These are phyloP conservation scores for Blastomussa wellsi DNA, from an alignment of 92 coral and sea anemone genomes.

Conservation along the genomic window DNA sequence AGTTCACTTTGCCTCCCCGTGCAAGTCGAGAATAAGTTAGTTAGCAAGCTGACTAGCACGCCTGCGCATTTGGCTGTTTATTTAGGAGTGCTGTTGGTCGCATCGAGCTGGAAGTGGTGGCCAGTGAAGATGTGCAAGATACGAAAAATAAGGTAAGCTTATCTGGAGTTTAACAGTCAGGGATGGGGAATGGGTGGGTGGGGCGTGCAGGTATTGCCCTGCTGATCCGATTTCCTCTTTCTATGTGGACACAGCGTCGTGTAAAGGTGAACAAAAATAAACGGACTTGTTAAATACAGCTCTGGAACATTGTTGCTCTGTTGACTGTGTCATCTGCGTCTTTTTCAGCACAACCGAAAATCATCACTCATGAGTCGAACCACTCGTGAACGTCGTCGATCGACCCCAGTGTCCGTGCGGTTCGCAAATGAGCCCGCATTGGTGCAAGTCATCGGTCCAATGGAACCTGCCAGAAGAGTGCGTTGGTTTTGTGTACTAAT, in stretches of 20 bases:
- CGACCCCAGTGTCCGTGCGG: constrained; percentile 91
- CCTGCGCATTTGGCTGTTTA: not conserved
- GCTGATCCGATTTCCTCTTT: too few species aligned
- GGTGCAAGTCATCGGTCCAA: constrained; percentile 94
- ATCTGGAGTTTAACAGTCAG: not conserved
- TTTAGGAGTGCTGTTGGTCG: constrained; percentile 61
- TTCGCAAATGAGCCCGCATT: constrained; percentile 89
- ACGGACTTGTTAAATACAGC: too few species aligned
- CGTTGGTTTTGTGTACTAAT: not conserved
- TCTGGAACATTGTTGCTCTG: not conserved
- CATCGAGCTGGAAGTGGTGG: constrained; percentile 82
- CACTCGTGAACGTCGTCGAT: constrained; percentile 87
- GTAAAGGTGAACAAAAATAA: too few species aligned
- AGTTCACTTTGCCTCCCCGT: not conserved
- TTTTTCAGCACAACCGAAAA: constrained; percentile 76
- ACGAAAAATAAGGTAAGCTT: constrained; percentile 77
- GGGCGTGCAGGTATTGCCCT: too few species aligned
- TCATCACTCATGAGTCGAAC: constrained; percentile 97
- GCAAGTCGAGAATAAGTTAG: not conserved
- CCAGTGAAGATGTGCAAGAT: constrained; percentile 94
- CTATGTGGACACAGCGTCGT: too few species aligned
- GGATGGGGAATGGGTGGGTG: too few species aligned
- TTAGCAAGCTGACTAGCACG: not conserved
- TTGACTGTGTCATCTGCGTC: not conserved
- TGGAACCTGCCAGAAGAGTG: constrained; percentile 82